Evolutionary conservation across 2,888 invertebrate genomes (phyloP), one percentile per base, ranked within the genome.

Genomic region (Orthonevra nobilis): DNA sequence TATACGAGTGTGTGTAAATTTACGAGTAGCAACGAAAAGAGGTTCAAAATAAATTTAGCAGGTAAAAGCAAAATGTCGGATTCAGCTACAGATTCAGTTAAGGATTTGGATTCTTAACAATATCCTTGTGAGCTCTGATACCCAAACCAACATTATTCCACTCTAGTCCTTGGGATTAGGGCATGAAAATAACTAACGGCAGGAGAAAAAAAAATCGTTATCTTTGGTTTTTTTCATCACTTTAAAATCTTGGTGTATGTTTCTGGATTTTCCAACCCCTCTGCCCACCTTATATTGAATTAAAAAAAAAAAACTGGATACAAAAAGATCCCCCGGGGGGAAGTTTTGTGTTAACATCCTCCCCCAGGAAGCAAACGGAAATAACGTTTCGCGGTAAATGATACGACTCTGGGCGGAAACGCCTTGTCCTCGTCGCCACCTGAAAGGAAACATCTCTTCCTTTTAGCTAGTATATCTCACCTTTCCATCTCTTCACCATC

Each of bases 351-450:
- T 64, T 48, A 42, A 42, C 72, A 64, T 48, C 50, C 48, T 52
- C 12, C 50, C 50, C 19, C 44, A 34, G 7, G 14, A 64, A 58
- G 58, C n/a, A n/a, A n/a, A n/a, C n/a, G n/a, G 32, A 66, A 73
- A 73, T 73, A 73, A 73, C 56, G 73, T 64, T 64, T 42, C 72
- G 72, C 64, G 72, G 72, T 73, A 73, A 73, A 64, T 50, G 72
- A 58, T 50, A 73, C 72, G 72, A 58, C 48, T 56, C 40, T 70
- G 50, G 56, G 56, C 30, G 64, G 72, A 73, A 64, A 73, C 64
- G 56, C 58, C 64, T 40, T 50, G 64, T 58, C 56, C 63, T 58
- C 50, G 42, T 50, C 56, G 34, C 48, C 48, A 56, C 56, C 73
- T 58, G 48, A 38, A 56, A 26, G 42, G 64, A 64, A 64, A n/a